Evolutionary conservation across 2,888 invertebrate genomes (phyloP).

Genomic region (Neoascia interrupta): DNA sequence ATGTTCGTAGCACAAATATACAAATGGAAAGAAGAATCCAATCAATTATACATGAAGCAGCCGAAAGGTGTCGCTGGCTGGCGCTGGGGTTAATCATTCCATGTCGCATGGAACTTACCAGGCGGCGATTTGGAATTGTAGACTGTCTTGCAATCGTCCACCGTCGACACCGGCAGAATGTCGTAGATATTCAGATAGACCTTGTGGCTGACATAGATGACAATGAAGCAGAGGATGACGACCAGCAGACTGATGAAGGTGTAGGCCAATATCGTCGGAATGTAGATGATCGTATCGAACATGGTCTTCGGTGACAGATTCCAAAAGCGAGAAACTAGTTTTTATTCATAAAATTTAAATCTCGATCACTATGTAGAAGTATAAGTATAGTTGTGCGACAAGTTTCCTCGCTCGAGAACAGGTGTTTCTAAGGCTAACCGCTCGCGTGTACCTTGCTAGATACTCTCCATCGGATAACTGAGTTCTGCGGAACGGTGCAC

Average conservation of each 20-base stretch:
- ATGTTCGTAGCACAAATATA: neutral
- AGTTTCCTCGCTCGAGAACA: neutral
- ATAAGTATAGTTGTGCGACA: neutral
- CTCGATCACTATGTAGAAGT: neutral
- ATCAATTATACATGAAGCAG: slow-evolving; percentile 51
- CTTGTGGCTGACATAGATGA: slow-evolving; percentile 77
- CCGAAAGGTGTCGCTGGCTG: slow-evolving; percentile 16
- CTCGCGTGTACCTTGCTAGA: slow-evolving; percentile 27
- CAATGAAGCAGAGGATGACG: slow-evolving; percentile 77
- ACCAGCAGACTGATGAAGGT: slow-evolving; percentile 76
- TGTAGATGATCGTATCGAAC: slow-evolving; percentile 76
- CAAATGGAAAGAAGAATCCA: slow-evolving; percentile 48
- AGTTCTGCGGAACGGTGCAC: slow-evolving; percentile 3
- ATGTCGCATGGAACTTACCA: slow-evolving; percentile 57
- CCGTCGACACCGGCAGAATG: slow-evolving; percentile 73
- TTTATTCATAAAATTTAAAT: too few species aligned
- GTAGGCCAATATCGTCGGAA: slow-evolving; percentile 78
- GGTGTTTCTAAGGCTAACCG: slow-evolving; percentile 25
- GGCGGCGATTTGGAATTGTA: slow-evolving; percentile 46
- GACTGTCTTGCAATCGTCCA: slow-evolving; percentile 1
- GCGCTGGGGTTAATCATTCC: slow-evolving; percentile 57
- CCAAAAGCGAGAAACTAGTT: too few species aligned
- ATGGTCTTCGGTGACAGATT: slow-evolving; percentile 66
- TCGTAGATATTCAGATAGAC: slow-evolving; percentile 77
- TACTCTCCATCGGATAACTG: slow-evolving; percentile 54